Percentiles rank a stretch among this genome's conserved stretches.
Conservation (phyloP, 1,140 invertebrate species). For the Trichonephila clavata region DNA sequence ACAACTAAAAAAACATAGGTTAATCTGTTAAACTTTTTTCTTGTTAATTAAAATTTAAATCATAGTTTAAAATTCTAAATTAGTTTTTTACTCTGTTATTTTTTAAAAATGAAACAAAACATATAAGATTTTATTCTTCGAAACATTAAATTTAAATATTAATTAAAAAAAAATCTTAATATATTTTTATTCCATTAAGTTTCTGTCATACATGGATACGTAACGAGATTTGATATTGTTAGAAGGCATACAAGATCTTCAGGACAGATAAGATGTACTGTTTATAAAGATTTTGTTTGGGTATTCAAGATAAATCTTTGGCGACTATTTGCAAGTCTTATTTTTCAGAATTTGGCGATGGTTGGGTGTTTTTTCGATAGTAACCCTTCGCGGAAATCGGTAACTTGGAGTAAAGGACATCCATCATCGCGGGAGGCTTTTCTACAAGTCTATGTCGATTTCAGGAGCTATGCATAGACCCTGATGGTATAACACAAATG, state of each 20-base stretch:
- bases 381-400: slow-evolving; percentile 72
- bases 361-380: slow-evolving; percentile 41
- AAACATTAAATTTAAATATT: too few species aligned
- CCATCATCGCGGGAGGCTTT: slow-evolving; percentile 64
- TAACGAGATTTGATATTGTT: not conserved
- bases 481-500: slow-evolving; percentile 48
- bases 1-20: not conserved
- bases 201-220: not conserved
- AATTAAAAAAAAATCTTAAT: not conserved
- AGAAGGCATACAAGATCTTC: slow-evolving; percentile 59
- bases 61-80: not conserved
- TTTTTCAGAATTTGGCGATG: slow-evolving; percentile 65
- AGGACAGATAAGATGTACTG: not conserved
- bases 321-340: slow-evolving; percentile 57
- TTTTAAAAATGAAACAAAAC: too few species aligned
- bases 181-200: not conserved
- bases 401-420: slow-evolving; percentile 68
- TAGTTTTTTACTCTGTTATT: too few species aligned
- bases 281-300: not conserved
- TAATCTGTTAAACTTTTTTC: not conserved
- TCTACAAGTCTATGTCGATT: slow-evolving; percentile 76
- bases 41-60: not conserved
- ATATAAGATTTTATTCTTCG: too few species aligned
- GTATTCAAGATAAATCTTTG: not conserved
- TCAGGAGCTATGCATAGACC: slow-evolving; percentile 63